These are phyloP conservation scores for Synergus umbraculus DNA, from an alignment of 2,888 invertebrate genomes.

Conservation along the genomic window DNA sequence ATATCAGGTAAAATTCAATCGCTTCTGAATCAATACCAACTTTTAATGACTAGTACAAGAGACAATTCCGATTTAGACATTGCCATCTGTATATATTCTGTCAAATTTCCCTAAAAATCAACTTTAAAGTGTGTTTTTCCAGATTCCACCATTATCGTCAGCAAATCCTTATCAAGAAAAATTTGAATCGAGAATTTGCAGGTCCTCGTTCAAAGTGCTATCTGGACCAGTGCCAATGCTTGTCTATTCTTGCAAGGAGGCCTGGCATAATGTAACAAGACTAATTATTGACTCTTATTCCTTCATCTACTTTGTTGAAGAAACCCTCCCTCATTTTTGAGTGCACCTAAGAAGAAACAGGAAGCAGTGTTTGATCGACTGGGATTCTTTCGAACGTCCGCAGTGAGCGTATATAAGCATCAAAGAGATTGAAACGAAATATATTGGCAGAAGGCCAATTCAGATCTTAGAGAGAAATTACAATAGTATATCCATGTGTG, in stretches of 20 bases:
- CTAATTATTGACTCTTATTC: conserved; percentile 51
- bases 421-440: conserved; percentile 10
- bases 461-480: conserved; percentile 43
- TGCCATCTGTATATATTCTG: neutral
- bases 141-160: neutral
- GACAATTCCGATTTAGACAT: neutral
- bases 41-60: neutral
- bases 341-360: neutral
- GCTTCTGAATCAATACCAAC: neutral
- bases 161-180: neutral
- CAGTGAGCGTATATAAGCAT: neutral
- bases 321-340: neutral
- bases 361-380: neutral
- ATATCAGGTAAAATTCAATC: conserved; percentile 4
- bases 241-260: conserved; percentile 40
- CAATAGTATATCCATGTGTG: conserved; percentile 3
- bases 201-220: neutral
- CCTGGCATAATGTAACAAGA: conserved; percentile 50
- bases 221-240: conserved; percentile 13
- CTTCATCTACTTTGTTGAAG: neutral
- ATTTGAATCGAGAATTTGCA: neutral
- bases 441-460: conserved; percentile 37
- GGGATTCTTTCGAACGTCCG: neutral
- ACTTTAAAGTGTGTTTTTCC: no score
- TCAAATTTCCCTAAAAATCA: no score